Evolutionary conservation across 2,888 invertebrate genomes (phyloP).

Genomic region (Nomada fucata): DNA sequence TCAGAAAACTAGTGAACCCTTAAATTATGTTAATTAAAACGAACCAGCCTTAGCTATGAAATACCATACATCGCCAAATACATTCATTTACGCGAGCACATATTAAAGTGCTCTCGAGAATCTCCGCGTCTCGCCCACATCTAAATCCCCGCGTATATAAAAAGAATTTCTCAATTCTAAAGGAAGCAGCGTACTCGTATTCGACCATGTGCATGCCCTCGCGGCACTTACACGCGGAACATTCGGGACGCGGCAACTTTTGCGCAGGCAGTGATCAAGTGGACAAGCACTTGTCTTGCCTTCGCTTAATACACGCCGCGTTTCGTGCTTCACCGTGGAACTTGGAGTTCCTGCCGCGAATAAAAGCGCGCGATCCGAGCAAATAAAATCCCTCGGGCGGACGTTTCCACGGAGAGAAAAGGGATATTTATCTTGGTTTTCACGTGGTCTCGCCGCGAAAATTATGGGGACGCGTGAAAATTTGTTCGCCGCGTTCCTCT

Average conservation of each 20-base stretch:
- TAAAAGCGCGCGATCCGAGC: slow-evolving; percentile 50
- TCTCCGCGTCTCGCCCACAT: no score
- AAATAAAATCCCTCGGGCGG: slow-evolving; percentile 47
- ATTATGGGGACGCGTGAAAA: slow-evolving; percentile 64
- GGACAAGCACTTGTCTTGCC: slow-evolving; percentile 43
- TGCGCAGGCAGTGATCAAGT: slow-evolving; percentile 31
- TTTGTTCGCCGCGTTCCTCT: slow-evolving; percentile 58
- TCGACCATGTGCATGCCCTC: background rate
- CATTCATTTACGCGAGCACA: no score
- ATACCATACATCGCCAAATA: no score
- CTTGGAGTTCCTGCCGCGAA: slow-evolving; percentile 53
- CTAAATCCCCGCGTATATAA: no score
- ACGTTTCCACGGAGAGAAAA: slow-evolving; percentile 11
- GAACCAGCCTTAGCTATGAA: no score
- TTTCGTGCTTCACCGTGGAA: slow-evolving; percentile 13
- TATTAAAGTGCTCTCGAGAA: no score
- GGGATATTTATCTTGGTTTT: slow-evolving; percentile 64
- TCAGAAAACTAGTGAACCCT: no score
- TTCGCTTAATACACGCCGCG: slow-evolving; percentile 29
- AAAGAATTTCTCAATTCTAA: background rate
- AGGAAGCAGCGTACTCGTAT: background rate
- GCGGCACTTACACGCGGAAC: background rate
- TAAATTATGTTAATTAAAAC: no score
- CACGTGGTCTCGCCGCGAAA: slow-evolving; percentile 48
- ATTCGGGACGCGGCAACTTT: slow-evolving; percentile 10